phyloP scores from a whole-genome alignment of 2,888 invertebrate genomes.

The Phania funesta region DNA sequence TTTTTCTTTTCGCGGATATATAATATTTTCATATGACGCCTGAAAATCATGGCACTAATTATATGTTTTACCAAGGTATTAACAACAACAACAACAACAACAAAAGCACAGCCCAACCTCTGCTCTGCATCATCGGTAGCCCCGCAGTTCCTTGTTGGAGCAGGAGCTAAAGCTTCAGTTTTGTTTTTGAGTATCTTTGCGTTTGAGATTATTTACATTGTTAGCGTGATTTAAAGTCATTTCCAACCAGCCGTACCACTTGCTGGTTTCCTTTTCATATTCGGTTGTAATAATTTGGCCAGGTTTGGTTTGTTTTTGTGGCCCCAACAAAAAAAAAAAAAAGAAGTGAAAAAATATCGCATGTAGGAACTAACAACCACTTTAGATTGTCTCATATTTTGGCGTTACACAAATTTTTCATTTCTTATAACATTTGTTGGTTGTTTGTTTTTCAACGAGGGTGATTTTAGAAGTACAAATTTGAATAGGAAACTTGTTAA shows the following conservation, averaged over 20 bases:
- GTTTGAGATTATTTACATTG: conserved; percentile 55
- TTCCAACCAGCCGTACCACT: conserved; percentile 36
- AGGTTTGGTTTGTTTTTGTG: conserved; percentile 4
- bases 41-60: conserved; percentile 64
- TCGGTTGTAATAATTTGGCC: conserved; percentile 1
- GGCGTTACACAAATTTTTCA: conserved; percentile 53
- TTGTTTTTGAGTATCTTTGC: conserved; percentile 45
- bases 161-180: conserved; percentile 1
- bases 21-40: conserved; percentile 42
- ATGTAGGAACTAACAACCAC: conserved; percentile 41
- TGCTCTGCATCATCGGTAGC: not conserved
- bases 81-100: conserved; percentile 13
- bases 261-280: not conserved
- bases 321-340: not conserved
- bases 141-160: not conserved
- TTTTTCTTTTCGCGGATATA: not conserved
- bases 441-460: conserved; percentile 6
- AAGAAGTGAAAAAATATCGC: conserved; percentile 21
- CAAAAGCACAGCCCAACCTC: conserved; percentile 6
- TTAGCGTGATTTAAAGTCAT: conserved; percentile 63
- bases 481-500: no score
- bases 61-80: conserved; percentile 62
- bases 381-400: conserved; percentile 55
- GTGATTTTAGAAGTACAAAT: not conserved
- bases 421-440: conserved; percentile 17